Conservation (phyloP, 2,797 vertebrate genomes). For the Poeciliopsis gracilis region DNA sequence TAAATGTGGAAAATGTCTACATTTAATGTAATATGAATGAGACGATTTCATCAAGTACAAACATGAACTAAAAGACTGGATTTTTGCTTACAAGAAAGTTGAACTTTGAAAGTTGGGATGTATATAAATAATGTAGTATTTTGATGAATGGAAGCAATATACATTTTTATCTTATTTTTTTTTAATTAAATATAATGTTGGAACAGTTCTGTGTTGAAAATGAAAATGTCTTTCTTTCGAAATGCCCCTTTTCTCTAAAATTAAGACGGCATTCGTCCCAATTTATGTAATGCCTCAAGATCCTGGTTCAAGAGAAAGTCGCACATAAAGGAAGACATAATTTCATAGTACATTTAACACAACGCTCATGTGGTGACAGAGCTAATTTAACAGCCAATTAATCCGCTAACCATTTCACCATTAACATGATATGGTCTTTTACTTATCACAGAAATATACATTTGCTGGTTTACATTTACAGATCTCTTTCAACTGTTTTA, state of each 20-base stretch:
- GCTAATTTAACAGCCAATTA: slow-evolving; percentile 16
- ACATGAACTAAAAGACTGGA: background rate
- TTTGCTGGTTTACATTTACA: background rate
- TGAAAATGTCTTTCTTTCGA: background rate
- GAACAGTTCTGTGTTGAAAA: background rate
- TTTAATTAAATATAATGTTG: background rate
- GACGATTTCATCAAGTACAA: background rate
- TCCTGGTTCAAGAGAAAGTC: background rate
- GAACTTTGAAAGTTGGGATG: background rate
- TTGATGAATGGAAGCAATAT: background rate
- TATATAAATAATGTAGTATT: background rate
- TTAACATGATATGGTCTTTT: background rate
- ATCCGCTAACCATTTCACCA: background rate
- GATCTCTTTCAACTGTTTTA: background rate
- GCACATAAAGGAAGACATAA: background rate
- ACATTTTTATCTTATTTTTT: background rate
- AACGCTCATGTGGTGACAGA: background rate
- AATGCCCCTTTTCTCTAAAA: background rate
- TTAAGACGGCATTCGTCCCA: background rate
- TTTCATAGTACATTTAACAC: slow-evolving; percentile 10
- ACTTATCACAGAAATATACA: background rate
- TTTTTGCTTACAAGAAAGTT: background rate
- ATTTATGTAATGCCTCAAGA: background rate
- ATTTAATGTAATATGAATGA: background rate
- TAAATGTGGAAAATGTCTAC: no score